Percentiles rank a stretch among this genome's conserved stretches.
phyloP scores from a whole-genome alignment of 2,888 invertebrate genomes.

The Drosophila nigricruria region DNA sequence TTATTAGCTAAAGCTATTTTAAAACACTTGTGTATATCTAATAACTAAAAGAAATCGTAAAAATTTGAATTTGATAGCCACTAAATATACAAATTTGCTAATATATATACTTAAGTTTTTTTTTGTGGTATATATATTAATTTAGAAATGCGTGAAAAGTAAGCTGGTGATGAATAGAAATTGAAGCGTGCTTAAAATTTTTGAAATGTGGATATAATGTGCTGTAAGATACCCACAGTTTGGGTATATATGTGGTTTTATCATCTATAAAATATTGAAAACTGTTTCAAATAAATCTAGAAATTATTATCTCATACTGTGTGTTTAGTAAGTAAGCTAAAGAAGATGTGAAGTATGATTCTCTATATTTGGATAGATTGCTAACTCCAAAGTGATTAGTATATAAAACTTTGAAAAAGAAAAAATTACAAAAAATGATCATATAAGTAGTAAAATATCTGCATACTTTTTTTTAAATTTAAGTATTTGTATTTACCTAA shows the following conservation, averaged over 20 bases:
- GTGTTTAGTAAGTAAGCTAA: neutral
- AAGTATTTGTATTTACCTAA: neutral
- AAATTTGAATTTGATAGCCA: slow-evolving; percentile 10
- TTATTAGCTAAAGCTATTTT: slow-evolving; percentile 18
- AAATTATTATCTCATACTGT: neutral
- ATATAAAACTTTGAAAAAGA: too few relatives aligned
- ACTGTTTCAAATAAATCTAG: neutral
- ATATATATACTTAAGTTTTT: slow-evolving; percentile 1
- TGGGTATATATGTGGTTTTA: too few relatives aligned
- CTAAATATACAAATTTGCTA: neutral
- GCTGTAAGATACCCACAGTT: slow-evolving; percentile 6
- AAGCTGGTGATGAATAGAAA: neutral
- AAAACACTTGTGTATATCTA: slow-evolving; percentile 6
- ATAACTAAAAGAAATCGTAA: slow-evolving; percentile 4
- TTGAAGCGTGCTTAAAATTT: neutral
- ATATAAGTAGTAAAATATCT: too few relatives aligned
- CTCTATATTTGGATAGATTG: too few relatives aligned
- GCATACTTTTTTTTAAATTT: neutral
- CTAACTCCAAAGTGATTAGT: too few relatives aligned
- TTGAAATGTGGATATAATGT: neutral
- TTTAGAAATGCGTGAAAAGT: neutral
- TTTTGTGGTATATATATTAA: slow-evolving; percentile 1
- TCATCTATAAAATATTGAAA: too few relatives aligned
- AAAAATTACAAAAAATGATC: too few relatives aligned
- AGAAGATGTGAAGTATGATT: neutral